Base-by-base conservation (phyloP, 2,888 invertebrate species). In the Agrotis puta region DNA sequence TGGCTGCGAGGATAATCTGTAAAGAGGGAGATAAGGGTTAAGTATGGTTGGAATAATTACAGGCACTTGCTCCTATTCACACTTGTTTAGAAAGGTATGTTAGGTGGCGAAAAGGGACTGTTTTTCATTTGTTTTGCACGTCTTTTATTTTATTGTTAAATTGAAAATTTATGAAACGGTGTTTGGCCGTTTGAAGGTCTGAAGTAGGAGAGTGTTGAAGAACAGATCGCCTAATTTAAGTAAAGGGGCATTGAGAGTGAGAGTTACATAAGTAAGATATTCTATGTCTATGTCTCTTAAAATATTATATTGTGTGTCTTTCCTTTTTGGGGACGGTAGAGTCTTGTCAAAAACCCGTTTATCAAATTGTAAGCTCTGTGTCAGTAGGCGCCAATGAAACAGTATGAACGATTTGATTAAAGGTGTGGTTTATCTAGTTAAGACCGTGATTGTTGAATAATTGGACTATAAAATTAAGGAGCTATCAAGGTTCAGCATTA, bases 1-100 rank as follows among this genome's bases (percentile, higher is more conserved):
- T 88, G 89, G 95, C 93, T 85, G 95, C 95, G 88, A 96, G 88
- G 89, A 96, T 92, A 93, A 96, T 94, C 96, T 96, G 91, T 0
- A 87, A 82, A 83, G 75, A 85, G 6, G 7, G n/a, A 3, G 0
- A 18, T 0, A 3, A 5, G 3, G 47, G 24, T 77, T 59, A 64
- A 43, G 54, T 0, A 56, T 13, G 14, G 22, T 22, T 1, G 13
- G 13, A 24, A 50, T 39, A 9, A 39, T 11, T 39, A 39, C 9
- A 11, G 9, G 39, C 39, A 39, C 0, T 39, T 1, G 39, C 11
- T 39, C 39, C 9, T 39, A 39, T 33, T 7, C 9, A 33, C 33
- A 9, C 7, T 7, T 39, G 39, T 39, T 11, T 11, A 39, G 39
- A 11, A 33, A 11, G 9, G 9, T 39, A 39, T 39, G 1, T 39